phyloP scores from a whole-genome alignment of 2,113 vertebrate genomes.

The Gymnogyps californianus region DNA sequence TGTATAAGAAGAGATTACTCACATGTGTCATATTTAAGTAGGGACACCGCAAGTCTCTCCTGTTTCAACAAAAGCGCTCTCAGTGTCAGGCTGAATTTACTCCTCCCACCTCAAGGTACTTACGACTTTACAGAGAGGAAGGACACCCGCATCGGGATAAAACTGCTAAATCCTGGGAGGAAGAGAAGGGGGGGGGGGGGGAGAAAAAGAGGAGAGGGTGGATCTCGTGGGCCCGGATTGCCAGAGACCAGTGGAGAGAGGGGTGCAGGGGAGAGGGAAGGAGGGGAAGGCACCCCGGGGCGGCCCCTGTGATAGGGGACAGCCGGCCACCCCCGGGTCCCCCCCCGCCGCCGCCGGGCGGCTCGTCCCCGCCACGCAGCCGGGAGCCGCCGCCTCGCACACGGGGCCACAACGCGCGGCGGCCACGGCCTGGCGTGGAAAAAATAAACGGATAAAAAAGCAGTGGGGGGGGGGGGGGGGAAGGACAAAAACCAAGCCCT shows the following conservation, averaged over 20 bases:
- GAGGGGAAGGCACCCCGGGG: not conserved
- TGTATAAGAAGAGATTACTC: slow-evolving; percentile 51
- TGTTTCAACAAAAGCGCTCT: slow-evolving; percentile 57
- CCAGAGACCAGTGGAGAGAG: not conserved
- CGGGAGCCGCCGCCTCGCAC: not conserved
- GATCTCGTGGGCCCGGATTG: not conserved
- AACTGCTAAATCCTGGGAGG: slow-evolving; percentile 43
- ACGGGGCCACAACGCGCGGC: not conserved
- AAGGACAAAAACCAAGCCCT: not conserved
- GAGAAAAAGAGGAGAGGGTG: not conserved
- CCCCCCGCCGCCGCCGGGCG: not conserved
- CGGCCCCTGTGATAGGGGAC: not conserved
- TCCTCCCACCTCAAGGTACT: slow-evolving; percentile 57
- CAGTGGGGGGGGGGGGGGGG: no score
- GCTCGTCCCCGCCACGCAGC: not conserved
- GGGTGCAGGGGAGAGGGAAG: not conserved
- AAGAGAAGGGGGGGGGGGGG: not conserved
- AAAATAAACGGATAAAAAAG: not conserved
- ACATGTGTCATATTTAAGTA: slow-evolving; percentile 64
- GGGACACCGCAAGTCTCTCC: slow-evolving; percentile 53
- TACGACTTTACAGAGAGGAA: slow-evolving; percentile 57
- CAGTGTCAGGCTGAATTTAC: slow-evolving; percentile 50
- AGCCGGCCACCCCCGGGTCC: not conserved
- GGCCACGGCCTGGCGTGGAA: not conserved
- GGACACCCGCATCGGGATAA: slow-evolving; percentile 53